Base-by-base conservation (phyloP, 2,797 vertebrate species). In the Philypnodon macrostomus region DNA sequence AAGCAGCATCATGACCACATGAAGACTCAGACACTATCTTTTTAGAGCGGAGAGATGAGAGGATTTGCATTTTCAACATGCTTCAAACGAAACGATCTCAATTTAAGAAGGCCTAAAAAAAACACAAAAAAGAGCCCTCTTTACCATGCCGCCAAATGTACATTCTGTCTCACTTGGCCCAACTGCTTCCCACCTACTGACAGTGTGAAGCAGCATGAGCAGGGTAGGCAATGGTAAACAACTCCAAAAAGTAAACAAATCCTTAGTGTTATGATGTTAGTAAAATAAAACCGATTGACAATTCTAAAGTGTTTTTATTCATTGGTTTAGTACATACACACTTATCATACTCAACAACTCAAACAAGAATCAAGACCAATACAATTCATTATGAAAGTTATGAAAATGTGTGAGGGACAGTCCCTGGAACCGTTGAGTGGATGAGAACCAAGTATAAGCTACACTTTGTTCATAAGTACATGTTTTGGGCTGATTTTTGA, bases 1-100 rank as follows among this genome's bases (percentile, higher is more conserved):
- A 74, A 70, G 64, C 80, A 75, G 58, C 73, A 69, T 79, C 75
- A 70, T 84, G 85, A 87, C 79, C 83, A 84, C 83, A 82, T 67
- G 77, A 70, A 78, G 61, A 68, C 65, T 63, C 64, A 73, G 76
- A 62, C 12, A 27, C 52, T 50, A 33, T 23, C 5, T 35, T 77
- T 80, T 71, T 77, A 52, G 32, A 66, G 67, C 58, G 80, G 32
- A 33, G 29, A 23, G 34, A 47, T 49, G 81, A 83, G 86, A 76
- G 64, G 68, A 66, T 59, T 51, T 53, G 50, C 65, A 53, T 54
- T 73, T 63, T 67, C 19, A 63, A 77, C 81, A 75, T 50, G 70
- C 72, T 81, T 48, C 64, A 78, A 68, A 83, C 54, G 61, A 70
- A 69, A 63, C 58, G 71, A 77, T 63, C 72, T 44, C 37, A 58